Evolutionary conservation across 2,888 invertebrate species (phyloP), one percentile per base, ranked within the genome.

Genomic region (Hirudinaria manillensis): DNA sequence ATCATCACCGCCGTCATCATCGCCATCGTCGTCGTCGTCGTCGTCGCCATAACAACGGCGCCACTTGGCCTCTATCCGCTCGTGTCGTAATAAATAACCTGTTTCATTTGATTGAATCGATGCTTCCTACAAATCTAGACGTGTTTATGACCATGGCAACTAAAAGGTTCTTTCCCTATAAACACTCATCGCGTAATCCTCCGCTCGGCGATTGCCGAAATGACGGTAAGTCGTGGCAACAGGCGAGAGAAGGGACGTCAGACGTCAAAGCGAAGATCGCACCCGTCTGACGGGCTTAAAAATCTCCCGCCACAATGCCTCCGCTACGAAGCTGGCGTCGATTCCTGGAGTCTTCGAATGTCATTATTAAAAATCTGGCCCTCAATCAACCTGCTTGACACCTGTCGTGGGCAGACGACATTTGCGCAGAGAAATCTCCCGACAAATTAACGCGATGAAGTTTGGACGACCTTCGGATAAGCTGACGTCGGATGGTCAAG

Each of bases 21-120:
- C 68, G 34, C 34, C 68, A 27, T 67, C 21, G 21, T 67, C 67
- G 24, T 24, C 21, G 27, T 32, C 29, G 6, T 32, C 29, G n/a
- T 16, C 34, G 36, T 68, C 68, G 68, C 36, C 68, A 68, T 68
- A 32, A 68, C 68, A 68, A 34, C 68, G 68, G 32, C 36, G 68
- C 36, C 68, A 36, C 36, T 32, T 68, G 68, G 68, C 68, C 68
- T 36, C 68, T 68, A 68, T 68, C 36, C 68, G 36, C 29, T 68
- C 3, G 36, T 68, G 36, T 68, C 68, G 68, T 13, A 68, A 68
- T 68, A 68, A 68, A 68, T 36, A 68, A 34, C 68, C 36, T 36
- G 68, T 68, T 68, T 36, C 36, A 32, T n/a, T 68, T 68, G 68
- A 68, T 68, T 68, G 68, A 68, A 68, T 68, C 68, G 68, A n/a